Evolutionary conservation across 2,888 invertebrate species (phyloP), one percentile per base, ranked within the genome.

Genomic region (Dendrolimus houi): DNA sequence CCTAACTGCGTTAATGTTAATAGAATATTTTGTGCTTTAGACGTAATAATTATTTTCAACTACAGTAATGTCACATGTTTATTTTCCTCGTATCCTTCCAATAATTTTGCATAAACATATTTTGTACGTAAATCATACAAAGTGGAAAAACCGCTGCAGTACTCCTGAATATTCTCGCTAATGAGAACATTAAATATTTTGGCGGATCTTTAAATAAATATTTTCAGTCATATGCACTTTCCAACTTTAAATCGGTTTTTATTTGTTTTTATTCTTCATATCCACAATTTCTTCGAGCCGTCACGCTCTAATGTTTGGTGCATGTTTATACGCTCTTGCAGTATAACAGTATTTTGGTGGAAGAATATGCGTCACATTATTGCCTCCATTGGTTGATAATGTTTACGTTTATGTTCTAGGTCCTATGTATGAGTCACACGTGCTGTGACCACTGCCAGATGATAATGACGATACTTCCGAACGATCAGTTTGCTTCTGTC

Each of bases 371-470:
- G 87, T 87, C 86, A 85, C 63, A 60, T 68, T 70, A 72, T 64
- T 64, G 67, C 68, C 70, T 64, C 77, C 73, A 73, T 79, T 75
- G 73, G 68, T 74, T 71, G 75, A 77, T 77, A 79, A 72, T 85
- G 81, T 85, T 86, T 83, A 83, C 82, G 78, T n/a, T n/a, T 72
- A 77, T 75, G 73, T 74, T 77, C 74, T 82, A 76, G 77, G 81
- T 80, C 75, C 78, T 79, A 79, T 74, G 81, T 66, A 69, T 88
- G 88, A 87, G 77, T 89, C 87, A 87, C 69, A 68, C 63, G 63
- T 65, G 63, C 60, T 59, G 67, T 68, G 70, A 74, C 76, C 77
- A 75, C 77, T 68, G 75, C 75, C 76, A 77, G 78, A 78, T 85
- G 83, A 84, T 84, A 80, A 70, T 78, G 72, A 68, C 74, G 71